phyloP scores from a whole-genome alignment of 2,797 vertebrate species.

The Acrocephalus scirpaceus region DNA sequence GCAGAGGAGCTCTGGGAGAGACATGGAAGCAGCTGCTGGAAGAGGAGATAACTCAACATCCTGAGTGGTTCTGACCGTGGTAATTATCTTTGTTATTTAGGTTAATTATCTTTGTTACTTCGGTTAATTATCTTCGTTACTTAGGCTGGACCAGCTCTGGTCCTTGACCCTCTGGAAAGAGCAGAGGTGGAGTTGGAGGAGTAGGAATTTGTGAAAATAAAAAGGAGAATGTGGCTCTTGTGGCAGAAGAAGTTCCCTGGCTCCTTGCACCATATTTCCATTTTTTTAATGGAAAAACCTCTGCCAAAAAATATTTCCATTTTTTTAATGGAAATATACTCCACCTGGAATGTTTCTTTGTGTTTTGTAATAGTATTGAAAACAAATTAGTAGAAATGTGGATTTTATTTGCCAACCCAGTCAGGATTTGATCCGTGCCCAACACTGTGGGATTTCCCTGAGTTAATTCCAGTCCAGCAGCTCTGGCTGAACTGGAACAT shows the following conservation, averaged over 20 bases:
- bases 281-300: neutral
- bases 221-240: neutral
- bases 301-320: too few relatives aligned
- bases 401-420: neutral
- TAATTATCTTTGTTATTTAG: neutral
- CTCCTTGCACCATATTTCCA: neutral
- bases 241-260: neutral
- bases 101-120: neutral
- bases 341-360: neutral
- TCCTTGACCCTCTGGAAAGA: neutral
- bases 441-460: neutral
- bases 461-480: neutral
- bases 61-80: rapidly evolving
- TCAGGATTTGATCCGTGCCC: neutral
- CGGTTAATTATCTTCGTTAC: neutral
- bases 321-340: neutral
- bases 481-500: neutral
- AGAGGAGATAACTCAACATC: rapidly evolving
- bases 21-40: neutral
- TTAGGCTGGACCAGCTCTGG: neutral
- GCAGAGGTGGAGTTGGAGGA: neutral
- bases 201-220: neutral
- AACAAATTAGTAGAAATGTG: too few relatives aligned
- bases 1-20: neutral
- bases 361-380: rapidly evolving